Percentiles rank a stretch among this genome's conserved stretches.
Conservation (phyloP, 2,113 vertebrate genomes). For the Corvus cornix region DNA sequence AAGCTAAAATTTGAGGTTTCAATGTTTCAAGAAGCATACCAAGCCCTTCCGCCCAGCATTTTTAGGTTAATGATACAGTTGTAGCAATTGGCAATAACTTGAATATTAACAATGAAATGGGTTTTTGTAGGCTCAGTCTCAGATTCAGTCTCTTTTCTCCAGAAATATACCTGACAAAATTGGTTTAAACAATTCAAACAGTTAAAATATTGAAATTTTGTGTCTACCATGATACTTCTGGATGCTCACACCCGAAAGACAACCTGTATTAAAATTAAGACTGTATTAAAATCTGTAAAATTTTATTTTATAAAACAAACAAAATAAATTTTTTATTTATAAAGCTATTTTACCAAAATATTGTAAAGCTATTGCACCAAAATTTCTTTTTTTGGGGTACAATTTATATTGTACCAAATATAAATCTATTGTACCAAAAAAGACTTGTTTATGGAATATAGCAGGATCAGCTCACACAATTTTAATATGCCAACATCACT, state of each 20-base stretch:
- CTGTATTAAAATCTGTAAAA: background rate
- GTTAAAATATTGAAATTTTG: background rate
- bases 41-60: background rate
- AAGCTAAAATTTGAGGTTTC: background rate
- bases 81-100: background rate
- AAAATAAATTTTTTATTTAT: background rate
- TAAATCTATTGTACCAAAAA: background rate
- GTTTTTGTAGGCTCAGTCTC: background rate
- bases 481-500: background rate
- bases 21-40: background rate
- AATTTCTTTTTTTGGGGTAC: too few species aligned
- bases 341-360: background rate
- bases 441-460: background rate
- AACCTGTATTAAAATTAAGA: background rate
- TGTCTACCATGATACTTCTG: background rate
- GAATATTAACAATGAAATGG: background rate
- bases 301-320: background rate
- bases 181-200: background rate
- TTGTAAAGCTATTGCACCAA: too few species aligned
- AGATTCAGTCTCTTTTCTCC: background rate
- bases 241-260: background rate
- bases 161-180: background rate
- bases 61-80: background rate
- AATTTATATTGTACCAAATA: too few species aligned
- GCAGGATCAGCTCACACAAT: background rate